These are phyloP conservation scores for Mythimna impura DNA, from an alignment of 2,888 invertebrate genomes.

Conservation along the genomic window DNA sequence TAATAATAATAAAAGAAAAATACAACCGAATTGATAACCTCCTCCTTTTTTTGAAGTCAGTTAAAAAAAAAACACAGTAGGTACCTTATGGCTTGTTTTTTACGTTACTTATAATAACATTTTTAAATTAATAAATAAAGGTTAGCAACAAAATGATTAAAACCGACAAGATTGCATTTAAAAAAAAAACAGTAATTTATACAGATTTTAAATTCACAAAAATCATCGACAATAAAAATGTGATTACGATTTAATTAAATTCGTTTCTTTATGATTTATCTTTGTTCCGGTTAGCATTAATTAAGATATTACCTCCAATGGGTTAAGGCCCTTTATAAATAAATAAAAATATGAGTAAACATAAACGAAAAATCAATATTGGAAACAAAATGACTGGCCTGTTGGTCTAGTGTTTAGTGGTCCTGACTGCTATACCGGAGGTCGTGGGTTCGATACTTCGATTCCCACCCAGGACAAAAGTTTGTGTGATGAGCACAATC, in stretches of 20 bases:
- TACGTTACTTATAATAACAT: background rate
- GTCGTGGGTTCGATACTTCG: no score
- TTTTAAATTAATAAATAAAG: background rate
- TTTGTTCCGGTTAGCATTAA: background rate
- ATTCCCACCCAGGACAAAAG: no score
- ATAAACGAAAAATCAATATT: background rate
- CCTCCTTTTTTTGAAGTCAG: no score
- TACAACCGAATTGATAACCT: no score
- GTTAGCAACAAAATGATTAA: background rate
- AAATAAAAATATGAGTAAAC: background rate
- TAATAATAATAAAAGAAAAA: no score
- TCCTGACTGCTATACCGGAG: no score
- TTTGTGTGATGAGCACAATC: no score
- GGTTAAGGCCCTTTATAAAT: constrained; percentile 16
- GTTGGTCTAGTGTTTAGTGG: no score
- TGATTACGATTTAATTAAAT: constrained; percentile 2
- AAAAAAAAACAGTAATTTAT: background rate
- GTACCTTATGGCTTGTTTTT: no score
- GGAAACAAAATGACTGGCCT: no score
- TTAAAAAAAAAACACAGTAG: no score
- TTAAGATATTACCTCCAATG: background rate
- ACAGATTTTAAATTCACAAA: background rate
- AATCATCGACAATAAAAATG: background rate
- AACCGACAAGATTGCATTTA: background rate
- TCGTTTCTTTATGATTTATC: constrained; percentile 6